Evolutionary conservation across 2,113 vertebrate species (phyloP).

Genomic region (Lynx canadensis): DNA sequence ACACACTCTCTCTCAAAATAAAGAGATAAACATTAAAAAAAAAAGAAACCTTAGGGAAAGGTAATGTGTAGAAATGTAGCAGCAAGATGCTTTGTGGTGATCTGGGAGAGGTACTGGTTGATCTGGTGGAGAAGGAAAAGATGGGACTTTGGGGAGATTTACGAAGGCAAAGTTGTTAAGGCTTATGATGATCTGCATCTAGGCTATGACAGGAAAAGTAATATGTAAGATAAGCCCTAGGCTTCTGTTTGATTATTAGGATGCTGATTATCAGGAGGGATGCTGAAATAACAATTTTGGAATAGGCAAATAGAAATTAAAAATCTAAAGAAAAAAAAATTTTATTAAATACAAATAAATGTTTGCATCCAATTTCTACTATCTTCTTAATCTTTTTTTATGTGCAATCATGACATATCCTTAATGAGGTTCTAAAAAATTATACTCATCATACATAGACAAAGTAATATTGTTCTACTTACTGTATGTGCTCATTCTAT

Average conservation of each 20-base stretch:
- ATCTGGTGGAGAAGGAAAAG: background rate
- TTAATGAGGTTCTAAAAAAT: background rate
- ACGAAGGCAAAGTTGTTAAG: background rate
- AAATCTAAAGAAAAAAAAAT: background rate
- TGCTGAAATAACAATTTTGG: background rate
- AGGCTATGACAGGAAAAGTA: background rate
- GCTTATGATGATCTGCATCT: background rate
- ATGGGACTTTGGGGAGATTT: background rate
- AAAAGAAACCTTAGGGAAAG: background rate
- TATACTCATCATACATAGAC: background rate
- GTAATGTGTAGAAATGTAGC: background rate
- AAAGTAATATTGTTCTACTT: background rate
- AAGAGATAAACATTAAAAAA: too few species aligned
- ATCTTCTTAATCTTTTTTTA: background rate
- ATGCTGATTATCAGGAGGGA: background rate
- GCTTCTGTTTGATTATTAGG: background rate
- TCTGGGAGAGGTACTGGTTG: fast-evolving
- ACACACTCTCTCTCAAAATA: too few species aligned
- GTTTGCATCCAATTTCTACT: background rate
- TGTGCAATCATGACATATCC: background rate
- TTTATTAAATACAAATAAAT: background rate
- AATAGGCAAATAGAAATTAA: background rate
- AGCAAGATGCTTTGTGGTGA: background rate
- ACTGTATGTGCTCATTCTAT: background rate
- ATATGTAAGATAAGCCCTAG: background rate